Conservation (phyloP, 2,797 vertebrate genomes). For the Pterois miles region DNA sequence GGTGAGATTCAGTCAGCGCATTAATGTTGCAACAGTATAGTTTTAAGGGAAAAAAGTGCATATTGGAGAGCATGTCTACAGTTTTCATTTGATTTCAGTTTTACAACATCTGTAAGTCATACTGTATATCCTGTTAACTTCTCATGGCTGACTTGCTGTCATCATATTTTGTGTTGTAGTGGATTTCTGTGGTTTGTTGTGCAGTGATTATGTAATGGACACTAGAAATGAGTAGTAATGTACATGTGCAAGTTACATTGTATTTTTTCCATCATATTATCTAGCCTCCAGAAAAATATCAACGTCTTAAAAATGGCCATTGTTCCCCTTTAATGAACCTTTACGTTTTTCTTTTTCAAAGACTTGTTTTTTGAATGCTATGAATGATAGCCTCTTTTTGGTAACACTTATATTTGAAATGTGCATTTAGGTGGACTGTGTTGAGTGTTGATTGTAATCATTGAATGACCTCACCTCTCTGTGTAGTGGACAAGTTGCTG, state of each 20-base stretch:
- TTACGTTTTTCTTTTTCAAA: not conserved
- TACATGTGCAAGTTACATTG: too few relatives aligned
- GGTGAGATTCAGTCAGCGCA: not conserved
- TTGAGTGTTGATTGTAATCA: not conserved
- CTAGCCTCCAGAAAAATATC: too few relatives aligned
- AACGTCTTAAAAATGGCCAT: too few relatives aligned
- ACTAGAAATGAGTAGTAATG: not conserved
- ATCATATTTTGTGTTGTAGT: not conserved
- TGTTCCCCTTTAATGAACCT: too few relatives aligned
- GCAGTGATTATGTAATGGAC: not conserved
- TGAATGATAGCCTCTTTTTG: not conserved
- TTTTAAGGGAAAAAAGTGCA: not conserved
- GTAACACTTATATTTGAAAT: not conserved
- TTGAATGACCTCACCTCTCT: not conserved
- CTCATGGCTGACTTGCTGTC: not conserved
- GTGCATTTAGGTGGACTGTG: not conserved
- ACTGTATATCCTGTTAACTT: not conserved
- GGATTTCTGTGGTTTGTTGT: not conserved
- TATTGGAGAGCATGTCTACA: not conserved
- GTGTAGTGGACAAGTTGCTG: conserved; percentile 91
- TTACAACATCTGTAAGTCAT: not conserved
- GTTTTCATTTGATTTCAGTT: not conserved
- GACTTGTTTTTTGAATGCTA: not conserved
- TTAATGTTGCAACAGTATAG: not conserved
- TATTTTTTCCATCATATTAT: too few relatives aligned